Evolutionary conservation across 2,888 invertebrate species (phyloP).

Genomic region (Mongoloraphidia duomilia): DNA sequence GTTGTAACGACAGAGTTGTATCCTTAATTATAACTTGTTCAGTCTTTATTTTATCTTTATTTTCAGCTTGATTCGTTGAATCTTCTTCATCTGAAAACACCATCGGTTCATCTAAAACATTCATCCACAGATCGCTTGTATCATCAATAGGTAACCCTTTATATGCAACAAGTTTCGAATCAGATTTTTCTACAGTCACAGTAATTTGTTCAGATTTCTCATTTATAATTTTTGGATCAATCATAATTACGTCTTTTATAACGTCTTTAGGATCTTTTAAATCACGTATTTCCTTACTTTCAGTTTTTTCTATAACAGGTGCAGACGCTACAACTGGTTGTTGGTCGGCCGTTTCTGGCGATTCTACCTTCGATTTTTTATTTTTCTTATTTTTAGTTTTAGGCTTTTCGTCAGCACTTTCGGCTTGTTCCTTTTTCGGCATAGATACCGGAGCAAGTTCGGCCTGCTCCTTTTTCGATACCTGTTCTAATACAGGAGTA

Average conservation of each 20-base stretch:
- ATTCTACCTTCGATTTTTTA: neutral
- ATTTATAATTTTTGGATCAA: slow-evolving; percentile 4
- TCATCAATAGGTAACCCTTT: slow-evolving; percentile 20
- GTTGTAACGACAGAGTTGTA: neutral
- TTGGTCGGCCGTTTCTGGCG: slow-evolving; percentile 3
- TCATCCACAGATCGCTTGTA: slow-evolving; percentile 23
- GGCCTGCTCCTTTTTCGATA: too few species aligned
- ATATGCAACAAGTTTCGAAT: slow-evolving; percentile 3
- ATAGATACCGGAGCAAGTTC: too few species aligned
- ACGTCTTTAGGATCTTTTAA: slow-evolving; percentile 1
- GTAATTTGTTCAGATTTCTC: slow-evolving; percentile 6
- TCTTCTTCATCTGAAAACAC: slow-evolving; percentile 18
- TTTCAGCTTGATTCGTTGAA: neutral
- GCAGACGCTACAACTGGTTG: neutral
- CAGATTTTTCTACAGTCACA: slow-evolving; percentile 2
- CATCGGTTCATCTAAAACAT: slow-evolving; percentile 20
- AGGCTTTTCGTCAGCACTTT: too few species aligned
- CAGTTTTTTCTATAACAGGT: neutral
- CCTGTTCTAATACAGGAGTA: too few species aligned
- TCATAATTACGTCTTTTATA: slow-evolving; percentile 8
- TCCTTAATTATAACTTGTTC: slow-evolving; percentile 1
- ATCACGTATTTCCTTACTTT: neutral
- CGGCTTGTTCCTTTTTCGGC: too few species aligned
- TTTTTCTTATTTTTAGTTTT: too few species aligned
- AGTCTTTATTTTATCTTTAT: neutral